Conservation (phyloP, 2,797 vertebrate species). For the Manis javanica region DNA sequence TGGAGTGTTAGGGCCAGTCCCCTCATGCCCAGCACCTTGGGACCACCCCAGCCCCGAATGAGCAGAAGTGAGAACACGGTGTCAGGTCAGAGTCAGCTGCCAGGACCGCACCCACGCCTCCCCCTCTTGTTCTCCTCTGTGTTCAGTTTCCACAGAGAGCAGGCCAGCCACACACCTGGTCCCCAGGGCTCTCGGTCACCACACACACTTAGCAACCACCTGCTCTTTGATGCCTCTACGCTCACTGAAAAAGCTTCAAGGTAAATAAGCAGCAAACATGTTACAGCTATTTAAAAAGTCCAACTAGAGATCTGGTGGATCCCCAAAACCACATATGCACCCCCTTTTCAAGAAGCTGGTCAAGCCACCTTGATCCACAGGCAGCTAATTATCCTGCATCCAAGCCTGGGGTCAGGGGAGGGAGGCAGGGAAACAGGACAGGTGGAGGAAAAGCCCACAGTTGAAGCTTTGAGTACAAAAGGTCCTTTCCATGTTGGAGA, state of each 20-base stretch:
- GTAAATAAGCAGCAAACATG: background rate
- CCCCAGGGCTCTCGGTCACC: background rate
- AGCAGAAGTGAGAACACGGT: background rate
- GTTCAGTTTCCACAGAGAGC: background rate
- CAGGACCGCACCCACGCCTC: background rate
- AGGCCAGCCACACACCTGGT: background rate
- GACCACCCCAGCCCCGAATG: background rate
- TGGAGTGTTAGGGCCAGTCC: too few species aligned
- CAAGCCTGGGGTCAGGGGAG: background rate
- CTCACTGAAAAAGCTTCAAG: too few species aligned
- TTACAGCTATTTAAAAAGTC: too few species aligned
- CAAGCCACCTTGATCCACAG: background rate
- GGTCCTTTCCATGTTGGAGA: background rate
- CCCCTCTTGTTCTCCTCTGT: background rate
- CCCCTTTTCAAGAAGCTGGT: background rate
- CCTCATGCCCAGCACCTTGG: background rate
- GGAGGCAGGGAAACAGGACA: background rate
- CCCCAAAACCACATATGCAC: fast-evolving
- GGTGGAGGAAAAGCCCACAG: too few species aligned
- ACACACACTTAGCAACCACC: background rate
- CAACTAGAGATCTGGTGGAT: background rate
- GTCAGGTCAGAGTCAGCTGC: background rate
- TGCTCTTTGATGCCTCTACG: background rate
- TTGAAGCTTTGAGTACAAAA: background rate
- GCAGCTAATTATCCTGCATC: background rate